Evolutionary conservation across 1,140 invertebrate species (phyloP), one percentile per base, ranked within the genome.

Genomic region (Chironomus tepperi): DNA sequence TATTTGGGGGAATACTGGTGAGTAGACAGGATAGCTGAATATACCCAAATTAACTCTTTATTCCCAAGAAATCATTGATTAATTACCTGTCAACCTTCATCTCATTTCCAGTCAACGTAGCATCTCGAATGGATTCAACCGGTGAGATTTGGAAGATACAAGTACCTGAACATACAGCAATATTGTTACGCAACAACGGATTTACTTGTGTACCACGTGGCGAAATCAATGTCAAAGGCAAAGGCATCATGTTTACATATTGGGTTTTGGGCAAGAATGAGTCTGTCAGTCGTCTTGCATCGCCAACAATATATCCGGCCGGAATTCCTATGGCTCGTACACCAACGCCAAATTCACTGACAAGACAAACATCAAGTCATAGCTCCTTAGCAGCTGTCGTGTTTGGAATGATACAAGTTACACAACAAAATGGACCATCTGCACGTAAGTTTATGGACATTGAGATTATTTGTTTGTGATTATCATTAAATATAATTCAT

Each of bases 161-260:
- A 86, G 93, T 96, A 18, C 92, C 93, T 5, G 89, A 89, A 77
- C 90, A 93, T 73, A 93, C 93, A 0, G 93, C 93, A 7, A 89
- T 90, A 84, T 70, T 80, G 34, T 76, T 81, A 24, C 79, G 77
- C 34, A 75, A 76, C 0, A 79, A 82, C 15, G 80, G 81, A 18
- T 82, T 81, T 67, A 81, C 81, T 0, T 82, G 80, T 78, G 76
- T 81, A 1, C 88, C 89, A 78, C 88, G 96, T 15, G 96, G 95
- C 0, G 81, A 89, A 12, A 90, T 98, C 42, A 89, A 91, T 75
- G 95, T 98, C 0, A 98, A 98, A 82, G 96, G 95, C 16, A 98
- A 98, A 84, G 96, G 96, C 0, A 88, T 91, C 74, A 97, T 98
- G 96, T 92, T 94, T 80, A 98, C 96, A 0, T 97, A 92, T 83